Evolutionary conservation across 2,888 invertebrate species (phyloP).

Genomic region (Andrena trimmerana): DNA sequence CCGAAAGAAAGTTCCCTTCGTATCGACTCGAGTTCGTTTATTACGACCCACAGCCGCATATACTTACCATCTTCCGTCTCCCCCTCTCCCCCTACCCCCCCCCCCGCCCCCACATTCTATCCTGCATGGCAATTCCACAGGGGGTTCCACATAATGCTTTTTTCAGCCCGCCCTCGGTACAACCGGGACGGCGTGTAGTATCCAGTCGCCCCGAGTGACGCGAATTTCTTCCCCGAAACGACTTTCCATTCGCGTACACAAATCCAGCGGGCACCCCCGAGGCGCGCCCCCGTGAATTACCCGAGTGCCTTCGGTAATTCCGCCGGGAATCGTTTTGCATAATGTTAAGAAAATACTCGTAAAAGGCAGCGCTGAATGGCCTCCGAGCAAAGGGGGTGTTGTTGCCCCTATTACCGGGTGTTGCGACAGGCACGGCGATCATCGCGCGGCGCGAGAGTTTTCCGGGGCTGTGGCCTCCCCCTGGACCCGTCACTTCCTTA

Average conservation of each 20-base stretch:
- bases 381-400: conserved; percentile 6
- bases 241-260: conserved; percentile 69
- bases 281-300: conserved; percentile 71
- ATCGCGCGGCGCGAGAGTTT: conserved; percentile 20
- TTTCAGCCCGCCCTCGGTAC: conserved; percentile 57
- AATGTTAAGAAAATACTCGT: conserved; percentile 73
- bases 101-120: too few species aligned
- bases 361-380: conserved; percentile 54
- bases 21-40: conserved; percentile 57
- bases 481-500: not conserved
- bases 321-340: conserved; percentile 74
- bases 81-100: conserved; percentile 12
- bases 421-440: conserved; percentile 51
- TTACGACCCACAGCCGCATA: conserved; percentile 54
- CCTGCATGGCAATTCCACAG: conserved; percentile 65
- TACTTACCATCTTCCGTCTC: conserved; percentile 49
- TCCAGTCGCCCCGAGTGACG: conserved; percentile 67
- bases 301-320: conserved; percentile 69
- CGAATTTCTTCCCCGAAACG: conserved; percentile 72
- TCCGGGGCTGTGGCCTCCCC: not conserved
- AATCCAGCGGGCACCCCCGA: conserved; percentile 63
- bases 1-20: conserved; percentile 55
- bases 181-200: conserved; percentile 41
- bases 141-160: conserved; percentile 72
- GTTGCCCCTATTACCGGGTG: conserved; percentile 40